Evolutionary conservation across 1,140 invertebrate genomes (phyloP), one percentile per base, ranked within the genome.

Genomic region (Drepana arcuata): DNA sequence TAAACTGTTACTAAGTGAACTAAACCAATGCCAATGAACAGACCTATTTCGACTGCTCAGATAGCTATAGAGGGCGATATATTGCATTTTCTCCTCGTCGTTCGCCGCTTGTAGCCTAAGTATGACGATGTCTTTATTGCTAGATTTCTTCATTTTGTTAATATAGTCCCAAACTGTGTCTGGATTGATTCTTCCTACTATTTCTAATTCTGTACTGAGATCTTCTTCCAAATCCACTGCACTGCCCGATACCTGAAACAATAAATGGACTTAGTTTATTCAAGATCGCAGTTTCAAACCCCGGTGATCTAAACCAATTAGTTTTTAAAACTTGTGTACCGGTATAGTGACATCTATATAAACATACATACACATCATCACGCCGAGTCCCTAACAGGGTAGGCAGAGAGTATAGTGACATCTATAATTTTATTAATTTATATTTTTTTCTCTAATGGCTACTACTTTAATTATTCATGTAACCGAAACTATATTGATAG

Each of bases 121-220:
- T 7, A 98, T 87, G 9, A 95, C 84, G 11, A 99, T 93, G 57
- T 97, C 93, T 84, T 95, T 96, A 16, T 90, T 92, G 12, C 91
- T 91, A 31, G 91, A 90, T 62, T 93, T 92, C 56, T 94, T 94
- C 83, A 96, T 94, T 80, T 97, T 96, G 2, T 87, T 88, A 16
- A 99, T 90, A 63, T 98, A 98, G 37, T 97, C 95, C 93, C 94
- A 97, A 6, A 98, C 95, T 23, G 93, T 95, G 2, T 93, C 90
- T 2, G 94, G 94, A 35, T 89, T 88, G 50, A 99, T 97, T 49
- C 96, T 87, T 6, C 96, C 96, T 35, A 97, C 94, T 16, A 98
- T 91, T 54, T 95, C 92, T 11, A 97, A 84, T n/a, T 91, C 90
- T 33, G 90, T 84, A 1, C 90, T 90, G 3, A 97, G 61, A 68